Conservation (phyloP, 37 sponge, comb jelly and placozoan species). For the Spongia lamella region DNA sequence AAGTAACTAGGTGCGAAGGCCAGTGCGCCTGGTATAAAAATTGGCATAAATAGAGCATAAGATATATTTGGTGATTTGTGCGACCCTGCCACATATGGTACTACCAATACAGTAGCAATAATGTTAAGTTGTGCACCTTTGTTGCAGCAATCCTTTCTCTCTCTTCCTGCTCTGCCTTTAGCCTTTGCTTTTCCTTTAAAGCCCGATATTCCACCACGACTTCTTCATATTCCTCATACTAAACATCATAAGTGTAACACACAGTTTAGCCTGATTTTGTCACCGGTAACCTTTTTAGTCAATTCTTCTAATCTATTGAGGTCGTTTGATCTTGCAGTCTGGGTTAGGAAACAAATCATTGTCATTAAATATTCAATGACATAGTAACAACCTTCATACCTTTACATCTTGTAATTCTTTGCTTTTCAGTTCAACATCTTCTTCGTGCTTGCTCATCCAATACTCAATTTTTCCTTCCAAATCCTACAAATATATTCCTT, state of each 20-base stretch:
- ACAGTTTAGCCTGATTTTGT: not conserved
- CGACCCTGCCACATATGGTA: too few relatives aligned
- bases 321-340: constrained; percentile 70
- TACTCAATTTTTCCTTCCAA: constrained; percentile 81
- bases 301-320: constrained; percentile 75
- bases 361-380: too few relatives aligned
- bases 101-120: too few relatives aligned
- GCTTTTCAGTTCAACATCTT: constrained; percentile 73
- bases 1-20: too few relatives aligned
- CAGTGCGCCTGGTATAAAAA: too few relatives aligned
- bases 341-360: not conserved
- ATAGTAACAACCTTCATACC: constrained; percentile 23
- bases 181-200: constrained; percentile 80
- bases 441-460: constrained; percentile 93
- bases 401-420: constrained; percentile 69
- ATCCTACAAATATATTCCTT: constrained; percentile 39
- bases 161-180: constrained; percentile 84
- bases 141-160: constrained; percentile 64
- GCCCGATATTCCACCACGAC: constrained; percentile 90
- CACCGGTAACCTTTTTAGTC: constrained; percentile 64
- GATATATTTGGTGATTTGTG: too few relatives aligned
- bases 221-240: constrained; percentile 89
- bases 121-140: too few relatives aligned
- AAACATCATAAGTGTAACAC: not conserved
- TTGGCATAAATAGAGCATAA: too few relatives aligned